Percentiles rank a stretch among this genome's conserved stretches.
phyloP scores from a whole-genome alignment of 2,888 invertebrate species.

The Aphidoletes aphidimyza region DNA sequence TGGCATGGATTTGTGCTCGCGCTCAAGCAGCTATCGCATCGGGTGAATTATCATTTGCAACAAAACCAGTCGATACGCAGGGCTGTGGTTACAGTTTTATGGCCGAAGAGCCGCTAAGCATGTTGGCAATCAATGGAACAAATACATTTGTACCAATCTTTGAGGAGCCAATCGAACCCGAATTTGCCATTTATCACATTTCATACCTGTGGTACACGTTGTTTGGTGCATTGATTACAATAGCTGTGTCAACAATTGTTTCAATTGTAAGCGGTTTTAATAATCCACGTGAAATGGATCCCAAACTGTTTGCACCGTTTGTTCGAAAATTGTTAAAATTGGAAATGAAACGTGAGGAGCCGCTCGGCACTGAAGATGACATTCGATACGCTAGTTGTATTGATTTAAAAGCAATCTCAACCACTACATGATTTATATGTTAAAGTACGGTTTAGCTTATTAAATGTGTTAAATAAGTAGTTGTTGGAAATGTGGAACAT shows the following conservation, averaged over 20 bases:
- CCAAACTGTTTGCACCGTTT: constrained; percentile 76
- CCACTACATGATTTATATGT: neutral
- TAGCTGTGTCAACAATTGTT: constrained; percentile 68
- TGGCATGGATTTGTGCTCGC: constrained; percentile 70
- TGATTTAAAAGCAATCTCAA: constrained; percentile 56
- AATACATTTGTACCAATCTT: constrained; percentile 57
- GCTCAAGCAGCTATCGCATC: constrained; percentile 69
- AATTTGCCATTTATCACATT: constrained; percentile 72
- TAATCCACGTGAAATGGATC: constrained; percentile 70
- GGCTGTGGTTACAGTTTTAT: constrained; percentile 69
- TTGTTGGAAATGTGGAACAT: neutral
- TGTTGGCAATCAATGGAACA: constrained; percentile 61
- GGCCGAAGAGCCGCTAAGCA: constrained; percentile 62
- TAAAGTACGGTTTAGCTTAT: neutral
- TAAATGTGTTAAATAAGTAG: neutral
- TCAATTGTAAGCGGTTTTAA: constrained; percentile 69
- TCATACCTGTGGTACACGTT: constrained; percentile 84
- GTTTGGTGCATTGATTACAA: constrained; percentile 70
- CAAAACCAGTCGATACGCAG: constrained; percentile 68
- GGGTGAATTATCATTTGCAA: constrained; percentile 67
- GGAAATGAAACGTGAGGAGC: constrained; percentile 56
- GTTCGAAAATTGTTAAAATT: constrained; percentile 69
- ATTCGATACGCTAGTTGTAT: constrained; percentile 56
- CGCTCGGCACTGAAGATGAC: constrained; percentile 58
- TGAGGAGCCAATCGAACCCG: constrained; percentile 55